phyloP scores from a whole-genome alignment of 1,140 invertebrate species.

The Microplitis mediator region DNA sequence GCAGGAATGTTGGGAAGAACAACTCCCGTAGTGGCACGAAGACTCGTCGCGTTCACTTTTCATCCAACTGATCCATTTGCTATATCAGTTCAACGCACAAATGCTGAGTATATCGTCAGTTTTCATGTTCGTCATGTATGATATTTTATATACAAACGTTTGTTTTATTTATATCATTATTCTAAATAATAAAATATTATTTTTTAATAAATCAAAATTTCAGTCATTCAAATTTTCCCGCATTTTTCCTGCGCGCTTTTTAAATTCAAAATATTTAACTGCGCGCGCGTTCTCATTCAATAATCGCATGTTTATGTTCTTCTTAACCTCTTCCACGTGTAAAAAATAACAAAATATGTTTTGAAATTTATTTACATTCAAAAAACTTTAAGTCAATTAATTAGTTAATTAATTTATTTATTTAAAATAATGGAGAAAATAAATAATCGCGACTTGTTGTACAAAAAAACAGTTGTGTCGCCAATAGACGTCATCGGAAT shows the following conservation, averaged over 20 bases:
- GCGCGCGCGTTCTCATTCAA: too few relatives aligned
- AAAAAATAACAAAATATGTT: too few relatives aligned
- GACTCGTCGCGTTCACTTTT: conserved; percentile 97
- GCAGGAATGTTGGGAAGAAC: conserved; percentile 73
- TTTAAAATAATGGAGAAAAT: background rate
- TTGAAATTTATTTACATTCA: too few relatives aligned
- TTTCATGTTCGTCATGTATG: conserved; percentile 79
- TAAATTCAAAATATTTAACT: too few relatives aligned
- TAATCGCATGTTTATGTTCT: too few relatives aligned
- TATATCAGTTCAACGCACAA: conserved; percentile 93
- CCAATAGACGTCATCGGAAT: background rate
- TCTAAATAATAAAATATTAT: background rate
- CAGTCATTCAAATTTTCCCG: too few relatives aligned
- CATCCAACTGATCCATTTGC: conserved; percentile 96
- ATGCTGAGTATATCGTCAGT: conserved; percentile 95
- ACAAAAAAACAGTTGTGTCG: background rate
- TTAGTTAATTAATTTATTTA: background rate
- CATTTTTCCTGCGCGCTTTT: too few relatives aligned
- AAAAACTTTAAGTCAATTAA: too few relatives aligned
- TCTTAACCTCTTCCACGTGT: too few relatives aligned
- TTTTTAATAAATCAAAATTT: background rate
- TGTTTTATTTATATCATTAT: background rate
- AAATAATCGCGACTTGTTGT: background rate
- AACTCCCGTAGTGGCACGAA: conserved; percentile 66
- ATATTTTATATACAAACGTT: conserved; percentile 7